Percentiles rank a stretch among this genome's conserved stretches.
These are phyloP conservation scores for Sarcophaga bullata DNA, from an alignment of 1,140 invertebrate species.

Conservation along the genomic window DNA sequence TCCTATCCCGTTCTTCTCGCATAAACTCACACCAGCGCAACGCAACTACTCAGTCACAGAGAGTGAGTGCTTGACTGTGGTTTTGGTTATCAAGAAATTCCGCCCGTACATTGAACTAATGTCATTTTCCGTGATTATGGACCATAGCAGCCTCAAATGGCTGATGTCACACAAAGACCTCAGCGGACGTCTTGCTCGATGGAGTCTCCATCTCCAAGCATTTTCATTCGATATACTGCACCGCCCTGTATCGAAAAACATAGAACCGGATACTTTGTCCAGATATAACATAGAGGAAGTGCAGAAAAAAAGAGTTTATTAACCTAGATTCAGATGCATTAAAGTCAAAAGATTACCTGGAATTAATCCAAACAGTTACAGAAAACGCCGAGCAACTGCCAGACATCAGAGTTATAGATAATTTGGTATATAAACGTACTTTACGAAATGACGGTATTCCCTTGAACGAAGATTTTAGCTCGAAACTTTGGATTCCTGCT, in stretches of 20 bases:
- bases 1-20: too few relatives aligned
- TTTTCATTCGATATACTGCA: not conserved
- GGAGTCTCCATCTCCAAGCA: not conserved
- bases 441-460: not conserved
- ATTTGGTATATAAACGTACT: not conserved
- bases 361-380: too few relatives aligned
- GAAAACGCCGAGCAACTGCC: too few relatives aligned
- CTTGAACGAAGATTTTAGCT: not conserved
- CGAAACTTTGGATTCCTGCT: not conserved
- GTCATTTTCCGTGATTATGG: slow-evolving; percentile 61
- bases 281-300: not conserved
- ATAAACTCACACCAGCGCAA: not conserved
- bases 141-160: slow-evolving; percentile 42
- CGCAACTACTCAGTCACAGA: slow-evolving; percentile 24
- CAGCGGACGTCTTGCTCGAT: not conserved
- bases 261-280: not conserved
- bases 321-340: not conserved
- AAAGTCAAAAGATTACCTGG: not conserved
- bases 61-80: slow-evolving; percentile 32
- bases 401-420: too few relatives aligned
- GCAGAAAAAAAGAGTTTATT: not conserved
- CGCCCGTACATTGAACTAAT: slow-evolving; percentile 62
- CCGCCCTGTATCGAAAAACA: not conserved
- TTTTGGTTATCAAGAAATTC: slow-evolving; percentile 63
- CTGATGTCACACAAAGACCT: not conserved